Conservation (phyloP, 2,797 vertebrate genomes). For the Anabas testudineus region DNA sequence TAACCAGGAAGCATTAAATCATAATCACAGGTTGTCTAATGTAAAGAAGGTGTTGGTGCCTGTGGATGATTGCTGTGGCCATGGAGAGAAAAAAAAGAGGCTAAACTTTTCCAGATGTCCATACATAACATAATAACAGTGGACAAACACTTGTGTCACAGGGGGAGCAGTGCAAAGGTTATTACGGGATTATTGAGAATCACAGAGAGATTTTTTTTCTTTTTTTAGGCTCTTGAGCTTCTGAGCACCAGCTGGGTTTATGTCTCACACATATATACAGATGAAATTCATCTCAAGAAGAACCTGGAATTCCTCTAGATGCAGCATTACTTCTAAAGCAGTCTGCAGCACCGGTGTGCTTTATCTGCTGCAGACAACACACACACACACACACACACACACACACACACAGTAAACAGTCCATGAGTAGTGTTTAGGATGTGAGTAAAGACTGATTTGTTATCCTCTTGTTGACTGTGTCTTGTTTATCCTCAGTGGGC, state of each 20-base stretch:
- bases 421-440: slow-evolving; percentile 17
- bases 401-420: neutral
- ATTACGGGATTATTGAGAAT: slow-evolving; percentile 76
- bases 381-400: slow-evolving; percentile 19
- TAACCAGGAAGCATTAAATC: slow-evolving; percentile 79
- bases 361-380: slow-evolving; percentile 41
- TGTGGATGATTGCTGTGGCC: slow-evolving; percentile 70
- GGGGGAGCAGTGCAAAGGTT: slow-evolving; percentile 67
- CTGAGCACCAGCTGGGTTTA: slow-evolving; percentile 63
- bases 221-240: slow-evolving; percentile 54
- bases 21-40: slow-evolving; percentile 65
- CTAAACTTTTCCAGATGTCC: slow-evolving; percentile 84
- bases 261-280: slow-evolving; percentile 44
- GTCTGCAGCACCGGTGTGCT: slow-evolving; percentile 40
- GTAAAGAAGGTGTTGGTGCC: slow-evolving; percentile 76
- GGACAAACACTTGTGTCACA: slow-evolving; percentile 63
- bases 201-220: slow-evolving; percentile 55
- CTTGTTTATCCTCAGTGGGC: slow-evolving; percentile 20
- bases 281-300: slow-evolving; percentile 68
- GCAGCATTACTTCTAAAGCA: slow-evolving; percentile 39
- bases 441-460: slow-evolving; percentile 38
- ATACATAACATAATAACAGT: slow-evolving; percentile 74
- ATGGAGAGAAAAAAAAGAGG: slow-evolving; percentile 72
- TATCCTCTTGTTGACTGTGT: slow-evolving; percentile 27
- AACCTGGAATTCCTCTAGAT: slow-evolving; percentile 74